Conservation (phyloP, 2,797 vertebrate species). For the Tapera naevia region DNA sequence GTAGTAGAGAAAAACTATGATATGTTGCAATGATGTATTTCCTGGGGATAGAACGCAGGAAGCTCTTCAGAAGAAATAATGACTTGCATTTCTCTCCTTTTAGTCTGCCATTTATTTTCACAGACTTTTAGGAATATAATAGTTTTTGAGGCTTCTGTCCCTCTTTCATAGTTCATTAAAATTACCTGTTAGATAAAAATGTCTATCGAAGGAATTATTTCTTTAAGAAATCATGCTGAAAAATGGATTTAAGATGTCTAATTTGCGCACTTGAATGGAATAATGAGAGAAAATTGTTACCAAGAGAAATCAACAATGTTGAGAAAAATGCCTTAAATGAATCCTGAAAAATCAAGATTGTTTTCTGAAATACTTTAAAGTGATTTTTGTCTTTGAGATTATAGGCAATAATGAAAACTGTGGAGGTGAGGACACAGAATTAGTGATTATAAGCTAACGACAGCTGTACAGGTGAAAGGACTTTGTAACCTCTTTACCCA, state of each 20-base stretch:
- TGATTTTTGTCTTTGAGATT: neutral
- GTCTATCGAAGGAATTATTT: neutral
- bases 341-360: neutral
- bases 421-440: neutral
- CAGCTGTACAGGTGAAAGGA: neutral
- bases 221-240: neutral
- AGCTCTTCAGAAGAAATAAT: neutral
- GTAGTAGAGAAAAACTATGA: neutral
- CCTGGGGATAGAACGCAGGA: neutral
- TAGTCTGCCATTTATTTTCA: neutral
- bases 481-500: neutral
- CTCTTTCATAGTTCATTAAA: neutral
- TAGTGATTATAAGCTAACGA: neutral
- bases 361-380: neutral
- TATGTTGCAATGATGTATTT: neutral
- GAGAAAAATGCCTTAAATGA: neutral
- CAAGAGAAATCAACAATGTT: neutral
- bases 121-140: neutral
- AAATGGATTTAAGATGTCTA: neutral
- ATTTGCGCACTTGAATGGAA: neutral
- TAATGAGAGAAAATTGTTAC: neutral
- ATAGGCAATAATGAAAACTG: neutral
- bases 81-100: neutral
- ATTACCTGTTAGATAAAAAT: neutral
- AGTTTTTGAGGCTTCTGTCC: neutral